Evolutionary conservation across 2,113 vertebrate genomes (phyloP).

Genomic region (Larimichthys crocea): DNA sequence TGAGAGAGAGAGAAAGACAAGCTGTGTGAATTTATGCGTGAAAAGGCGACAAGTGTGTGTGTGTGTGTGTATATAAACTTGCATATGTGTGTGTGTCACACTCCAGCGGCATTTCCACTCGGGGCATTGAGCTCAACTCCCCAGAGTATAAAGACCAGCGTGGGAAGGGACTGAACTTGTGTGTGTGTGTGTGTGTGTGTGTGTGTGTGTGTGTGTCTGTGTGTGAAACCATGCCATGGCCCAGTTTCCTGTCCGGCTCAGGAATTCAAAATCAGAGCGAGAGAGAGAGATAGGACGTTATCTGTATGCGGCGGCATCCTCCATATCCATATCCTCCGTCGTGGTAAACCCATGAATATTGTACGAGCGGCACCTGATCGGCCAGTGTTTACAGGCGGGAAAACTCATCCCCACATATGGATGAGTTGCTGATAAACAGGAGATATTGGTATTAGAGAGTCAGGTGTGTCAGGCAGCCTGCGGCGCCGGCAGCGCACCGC

Average conservation of each 20-base stretch:
- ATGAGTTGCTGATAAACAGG: slow-evolving; percentile 67
- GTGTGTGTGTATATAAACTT: neutral
- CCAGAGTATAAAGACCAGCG: slow-evolving; percentile 33
- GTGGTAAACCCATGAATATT: slow-evolving; percentile 69
- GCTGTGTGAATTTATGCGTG: slow-evolving; percentile 37
- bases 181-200: slow-evolving; percentile 15
- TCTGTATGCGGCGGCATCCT: slow-evolving; percentile 45
- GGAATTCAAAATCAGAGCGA: slow-evolving; percentile 37
- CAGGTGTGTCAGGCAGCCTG: slow-evolving; percentile 46
- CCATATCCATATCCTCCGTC: slow-evolving; percentile 45
- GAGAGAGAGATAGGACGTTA: slow-evolving; percentile 14
- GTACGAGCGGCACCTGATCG: slow-evolving; percentile 31
- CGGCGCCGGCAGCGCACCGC: slow-evolving; percentile 25
- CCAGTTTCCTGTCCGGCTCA: slow-evolving; percentile 53
- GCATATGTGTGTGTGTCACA: neutral
- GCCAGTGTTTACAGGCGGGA: slow-evolving; percentile 54
- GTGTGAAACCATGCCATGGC: slow-evolving; percentile 48
- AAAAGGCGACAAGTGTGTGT: neutral
- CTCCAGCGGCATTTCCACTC: slow-evolving; percentile 23
- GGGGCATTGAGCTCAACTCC: slow-evolving; percentile 49
- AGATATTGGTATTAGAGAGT: slow-evolving; percentile 51
- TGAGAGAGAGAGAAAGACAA: neutral
- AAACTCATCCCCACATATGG: slow-evolving; percentile 57
- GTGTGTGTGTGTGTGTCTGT: slow-evolving; percentile 34
- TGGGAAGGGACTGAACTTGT: slow-evolving; percentile 35